Evolutionary conservation across 2,113 vertebrate genomes (phyloP).

Genomic region (Uropsilus gracilis): DNA sequence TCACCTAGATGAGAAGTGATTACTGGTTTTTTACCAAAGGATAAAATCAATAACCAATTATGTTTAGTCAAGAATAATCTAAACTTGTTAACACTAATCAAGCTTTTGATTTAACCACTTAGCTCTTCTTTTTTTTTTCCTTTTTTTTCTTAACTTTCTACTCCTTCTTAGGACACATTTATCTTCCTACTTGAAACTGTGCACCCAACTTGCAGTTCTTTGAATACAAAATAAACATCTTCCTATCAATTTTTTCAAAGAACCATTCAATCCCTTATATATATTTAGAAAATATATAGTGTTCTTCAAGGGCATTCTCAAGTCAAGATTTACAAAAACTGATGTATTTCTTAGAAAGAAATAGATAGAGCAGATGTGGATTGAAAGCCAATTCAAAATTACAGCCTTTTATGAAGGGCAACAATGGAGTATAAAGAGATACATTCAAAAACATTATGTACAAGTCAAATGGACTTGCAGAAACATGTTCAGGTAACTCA

Average conservation of each 20-base stretch:
- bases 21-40: neutral
- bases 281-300: neutral
- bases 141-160: neutral
- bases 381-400: neutral
- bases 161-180: neutral
- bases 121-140: neutral
- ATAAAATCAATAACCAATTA: too few relatives aligned
- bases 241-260: neutral
- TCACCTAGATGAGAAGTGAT: neutral
- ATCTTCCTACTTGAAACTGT: neutral
- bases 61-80: neutral
- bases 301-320: neutral
- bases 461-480: too few relatives aligned
- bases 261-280: neutral
- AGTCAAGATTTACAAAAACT: neutral
- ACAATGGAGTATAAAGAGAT: neutral
- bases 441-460: neutral
- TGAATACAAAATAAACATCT: neutral
- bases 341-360: neutral
- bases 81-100: too few relatives aligned
- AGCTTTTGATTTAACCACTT: too few relatives aligned
- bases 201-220: neutral
- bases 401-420: neutral
- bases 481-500: too few relatives aligned
- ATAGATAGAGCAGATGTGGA: neutral